phyloP scores from a whole-genome alignment of 2,113 vertebrate genomes.

The Anguilla japonica region DNA sequence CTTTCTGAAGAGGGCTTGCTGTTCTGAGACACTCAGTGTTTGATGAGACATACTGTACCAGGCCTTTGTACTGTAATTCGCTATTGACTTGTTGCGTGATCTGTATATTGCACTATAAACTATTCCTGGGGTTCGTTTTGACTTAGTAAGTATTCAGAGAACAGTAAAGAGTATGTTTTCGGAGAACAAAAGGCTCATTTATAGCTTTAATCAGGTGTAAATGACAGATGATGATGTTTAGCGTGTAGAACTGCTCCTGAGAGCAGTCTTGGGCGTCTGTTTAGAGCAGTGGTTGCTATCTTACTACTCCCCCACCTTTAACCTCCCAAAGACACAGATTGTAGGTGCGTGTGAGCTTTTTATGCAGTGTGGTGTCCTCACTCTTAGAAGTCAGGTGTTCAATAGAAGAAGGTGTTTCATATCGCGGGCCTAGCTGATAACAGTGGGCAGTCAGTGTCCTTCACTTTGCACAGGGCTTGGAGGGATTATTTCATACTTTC shows the following conservation, averaged over 20 bases:
- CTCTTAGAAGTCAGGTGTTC: slow-evolving; percentile 55
- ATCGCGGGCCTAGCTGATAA: slow-evolving; percentile 60
- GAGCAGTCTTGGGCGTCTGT: not conserved
- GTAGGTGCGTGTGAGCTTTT: slow-evolving; percentile 27
- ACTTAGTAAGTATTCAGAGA: no score
- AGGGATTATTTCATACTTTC: slow-evolving; percentile 39
- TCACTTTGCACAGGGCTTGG: slow-evolving; percentile 23
- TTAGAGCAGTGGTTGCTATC: slow-evolving; percentile 22
- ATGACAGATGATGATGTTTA: not conserved
- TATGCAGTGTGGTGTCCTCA: slow-evolving; percentile 21
- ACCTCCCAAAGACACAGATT: not conserved
- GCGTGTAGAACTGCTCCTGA: no score
- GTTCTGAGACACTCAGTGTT: not conserved
- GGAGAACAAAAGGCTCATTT: not conserved
- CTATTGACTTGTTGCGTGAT: not conserved
- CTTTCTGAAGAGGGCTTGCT: slow-evolving; percentile 8
- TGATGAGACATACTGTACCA: not conserved
- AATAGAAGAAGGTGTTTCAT: slow-evolving; percentile 70
- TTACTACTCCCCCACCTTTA: slow-evolving; percentile 28
- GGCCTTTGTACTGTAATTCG: not conserved
- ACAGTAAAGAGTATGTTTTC: no score
- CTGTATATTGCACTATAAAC: not conserved
- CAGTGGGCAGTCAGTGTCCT: slow-evolving; percentile 58
- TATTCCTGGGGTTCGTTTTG: not conserved
- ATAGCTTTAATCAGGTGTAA: slow-evolving; percentile 18